Evolutionary conservation across 2,888 invertebrate genomes (phyloP).

Genomic region (Dastarcus helophoroides): DNA sequence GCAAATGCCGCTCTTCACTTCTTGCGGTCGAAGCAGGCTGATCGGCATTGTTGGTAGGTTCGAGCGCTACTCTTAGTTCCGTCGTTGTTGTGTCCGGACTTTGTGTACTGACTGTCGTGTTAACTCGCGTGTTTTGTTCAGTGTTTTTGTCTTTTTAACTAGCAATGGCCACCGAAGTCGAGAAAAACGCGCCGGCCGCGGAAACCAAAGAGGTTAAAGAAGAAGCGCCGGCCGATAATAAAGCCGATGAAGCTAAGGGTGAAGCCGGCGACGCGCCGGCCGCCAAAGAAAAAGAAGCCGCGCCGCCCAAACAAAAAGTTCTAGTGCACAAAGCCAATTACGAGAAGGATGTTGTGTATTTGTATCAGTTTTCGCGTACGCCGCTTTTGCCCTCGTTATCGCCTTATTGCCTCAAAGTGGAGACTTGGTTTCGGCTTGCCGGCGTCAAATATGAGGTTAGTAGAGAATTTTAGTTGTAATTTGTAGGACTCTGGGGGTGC

Average conservation of each 20-base stretch:
- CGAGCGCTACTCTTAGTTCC: conserved; percentile 8
- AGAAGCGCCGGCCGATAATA: conserved; percentile 41
- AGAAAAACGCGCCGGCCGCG: conserved; percentile 54
- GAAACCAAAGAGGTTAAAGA: conserved; percentile 45
- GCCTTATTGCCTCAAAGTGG: conserved; percentile 89
- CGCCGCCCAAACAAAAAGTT: conserved; percentile 60
- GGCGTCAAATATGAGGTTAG: conserved; percentile 91
- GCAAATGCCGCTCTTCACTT: no score
- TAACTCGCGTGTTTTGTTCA: conserved; percentile 16
- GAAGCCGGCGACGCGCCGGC: conserved; percentile 41
- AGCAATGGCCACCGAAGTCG: conserved; percentile 67
- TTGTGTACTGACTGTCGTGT: conserved; percentile 10
- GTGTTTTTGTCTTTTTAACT: conserved; percentile 13
- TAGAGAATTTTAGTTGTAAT: no score
- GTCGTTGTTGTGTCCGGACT: conserved; percentile 12
- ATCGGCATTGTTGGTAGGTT: neutral
- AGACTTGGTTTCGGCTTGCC: conserved; percentile 87
- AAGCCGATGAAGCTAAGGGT: conserved; percentile 35
- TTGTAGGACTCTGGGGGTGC: no score
- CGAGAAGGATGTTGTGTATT: conserved; percentile 86
- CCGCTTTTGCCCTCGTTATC: conserved; percentile 82
- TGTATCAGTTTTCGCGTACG: conserved; percentile 88
- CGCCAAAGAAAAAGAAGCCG: conserved; percentile 43
- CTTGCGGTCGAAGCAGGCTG: conserved; percentile 3
- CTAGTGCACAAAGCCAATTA: conserved; percentile 78